A percentile compares a stretch with the other conserved stretches of the same genome.
Conservation (phyloP, 2,888 invertebrate genomes). For the Drosophila quasianomalipes region DNA sequence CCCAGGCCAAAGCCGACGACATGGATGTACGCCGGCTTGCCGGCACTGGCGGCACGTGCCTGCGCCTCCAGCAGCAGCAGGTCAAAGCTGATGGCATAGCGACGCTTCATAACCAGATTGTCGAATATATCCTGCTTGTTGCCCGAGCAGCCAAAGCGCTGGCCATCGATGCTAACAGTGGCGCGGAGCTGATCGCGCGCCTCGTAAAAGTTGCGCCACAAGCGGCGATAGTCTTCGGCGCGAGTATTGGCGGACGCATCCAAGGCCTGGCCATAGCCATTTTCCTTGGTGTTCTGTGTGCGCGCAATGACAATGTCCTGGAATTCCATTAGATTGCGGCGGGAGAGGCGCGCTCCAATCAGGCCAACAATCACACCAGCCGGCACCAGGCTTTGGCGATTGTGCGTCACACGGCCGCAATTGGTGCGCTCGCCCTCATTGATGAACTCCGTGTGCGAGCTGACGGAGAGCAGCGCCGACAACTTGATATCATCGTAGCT, state of each 20-base stretch:
- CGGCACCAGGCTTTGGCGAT: conserved; percentile 84
- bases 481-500: conserved; percentile 88
- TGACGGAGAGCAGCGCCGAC: conserved; percentile 87
- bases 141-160: conserved; percentile 76
- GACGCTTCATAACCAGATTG: conserved; percentile 83
- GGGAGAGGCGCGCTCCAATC: conserved; percentile 86
- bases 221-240: conserved; percentile 68
- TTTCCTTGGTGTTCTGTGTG: conserved; percentile 86
- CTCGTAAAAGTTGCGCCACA: conserved; percentile 79
- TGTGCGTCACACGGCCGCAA: conserved; percentile 84
- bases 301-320: conserved; percentile 86
- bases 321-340: conserved; percentile 86
- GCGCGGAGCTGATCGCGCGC: conserved; percentile 69
- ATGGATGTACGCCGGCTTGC: conserved; percentile 88
- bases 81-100: conserved; percentile 88
- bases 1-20: conserved; percentile 89
- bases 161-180: conserved; percentile 62
- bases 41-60: conserved; percentile 86
- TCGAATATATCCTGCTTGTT: conserved; percentile 82
- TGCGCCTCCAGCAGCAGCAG: conserved; percentile 88
- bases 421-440: conserved; percentile 87
- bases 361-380: conserved; percentile 86
- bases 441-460: conserved; percentile 87
- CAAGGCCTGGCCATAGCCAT: conserved; percentile 84
- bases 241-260: conserved; percentile 36